phyloP scores from a whole-genome alignment of 1,140 invertebrate species.

The Pinna nobilis region DNA sequence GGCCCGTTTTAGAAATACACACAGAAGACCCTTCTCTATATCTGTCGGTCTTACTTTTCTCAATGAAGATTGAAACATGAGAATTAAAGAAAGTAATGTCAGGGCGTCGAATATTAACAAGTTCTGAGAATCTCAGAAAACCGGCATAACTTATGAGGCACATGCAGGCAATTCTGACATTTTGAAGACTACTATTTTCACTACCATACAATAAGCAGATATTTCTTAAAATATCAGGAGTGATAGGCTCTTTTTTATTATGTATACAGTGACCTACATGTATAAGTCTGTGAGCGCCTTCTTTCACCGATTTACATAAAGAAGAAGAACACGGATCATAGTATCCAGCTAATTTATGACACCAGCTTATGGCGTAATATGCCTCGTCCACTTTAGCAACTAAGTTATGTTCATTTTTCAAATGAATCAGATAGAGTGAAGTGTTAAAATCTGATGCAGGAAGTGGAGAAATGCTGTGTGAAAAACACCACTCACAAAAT shows the following conservation, averaged over 20 bases:
- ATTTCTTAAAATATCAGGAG: conserved; percentile 4
- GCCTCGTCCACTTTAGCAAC: background rate
- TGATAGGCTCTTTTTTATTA: conserved; percentile 1
- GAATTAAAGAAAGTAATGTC: no score
- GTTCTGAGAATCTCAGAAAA: background rate
- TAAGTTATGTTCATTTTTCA: background rate
- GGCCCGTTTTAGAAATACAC: background rate
- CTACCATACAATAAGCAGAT: background rate
- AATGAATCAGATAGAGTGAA: conserved; percentile 1
- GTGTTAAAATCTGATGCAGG: conserved; percentile 4
- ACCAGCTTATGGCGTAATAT: no score
- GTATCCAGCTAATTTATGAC: conserved; percentile 1
- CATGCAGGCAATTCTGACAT: no score
- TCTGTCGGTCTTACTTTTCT: background rate
- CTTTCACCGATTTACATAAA: background rate
- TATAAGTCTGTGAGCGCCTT: background rate
- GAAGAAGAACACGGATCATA: background rate
- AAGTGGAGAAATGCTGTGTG: background rate
- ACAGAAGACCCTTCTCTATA: background rate
- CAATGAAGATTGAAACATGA: no score
- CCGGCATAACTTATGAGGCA: background rate
- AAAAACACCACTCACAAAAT: conserved; percentile 1
- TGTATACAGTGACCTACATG: background rate
- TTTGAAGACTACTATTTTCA: background rate
- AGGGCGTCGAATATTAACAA: background rate